phyloP scores from a whole-genome alignment of 2,797 vertebrate genomes.

The Nasua narica region DNA sequence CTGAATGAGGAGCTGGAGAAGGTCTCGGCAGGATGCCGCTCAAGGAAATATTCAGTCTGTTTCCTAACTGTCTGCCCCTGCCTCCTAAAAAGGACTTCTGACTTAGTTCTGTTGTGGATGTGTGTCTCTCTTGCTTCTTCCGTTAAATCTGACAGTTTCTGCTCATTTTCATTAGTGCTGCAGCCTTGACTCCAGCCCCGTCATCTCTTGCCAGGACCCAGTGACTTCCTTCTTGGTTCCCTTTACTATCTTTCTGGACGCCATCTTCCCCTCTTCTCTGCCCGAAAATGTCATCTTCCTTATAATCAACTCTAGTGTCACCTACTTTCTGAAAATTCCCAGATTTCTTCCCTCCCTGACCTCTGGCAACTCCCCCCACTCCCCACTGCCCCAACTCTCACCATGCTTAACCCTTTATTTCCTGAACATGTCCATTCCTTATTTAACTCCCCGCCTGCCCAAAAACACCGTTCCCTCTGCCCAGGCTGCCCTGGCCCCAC shows the following conservation, averaged over 20 bases:
- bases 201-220: background rate
- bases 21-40: background rate
- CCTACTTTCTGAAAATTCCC: slow-evolving; percentile 3
- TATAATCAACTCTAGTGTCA: background rate
- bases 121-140: background rate
- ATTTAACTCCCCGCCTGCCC: background rate
- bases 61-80: background rate
- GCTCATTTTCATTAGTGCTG: background rate
- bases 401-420: background rate
- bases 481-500: background rate
- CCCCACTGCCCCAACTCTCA: background rate
- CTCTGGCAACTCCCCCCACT: background rate
- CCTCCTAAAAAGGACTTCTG: background rate
- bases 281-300: background rate
- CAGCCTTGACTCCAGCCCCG: background rate
- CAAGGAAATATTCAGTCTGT: background rate
- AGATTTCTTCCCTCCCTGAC: background rate
- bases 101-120: background rate
- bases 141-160: background rate
- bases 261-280: background rate
- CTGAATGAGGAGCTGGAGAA: background rate
- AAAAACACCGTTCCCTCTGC: background rate
- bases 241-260: background rate
- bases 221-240: background rate
- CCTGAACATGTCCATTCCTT: background rate